Evolutionary conservation across 2,888 invertebrate species (phyloP).

Genomic region (Rhogogaster chlorosoma): DNA sequence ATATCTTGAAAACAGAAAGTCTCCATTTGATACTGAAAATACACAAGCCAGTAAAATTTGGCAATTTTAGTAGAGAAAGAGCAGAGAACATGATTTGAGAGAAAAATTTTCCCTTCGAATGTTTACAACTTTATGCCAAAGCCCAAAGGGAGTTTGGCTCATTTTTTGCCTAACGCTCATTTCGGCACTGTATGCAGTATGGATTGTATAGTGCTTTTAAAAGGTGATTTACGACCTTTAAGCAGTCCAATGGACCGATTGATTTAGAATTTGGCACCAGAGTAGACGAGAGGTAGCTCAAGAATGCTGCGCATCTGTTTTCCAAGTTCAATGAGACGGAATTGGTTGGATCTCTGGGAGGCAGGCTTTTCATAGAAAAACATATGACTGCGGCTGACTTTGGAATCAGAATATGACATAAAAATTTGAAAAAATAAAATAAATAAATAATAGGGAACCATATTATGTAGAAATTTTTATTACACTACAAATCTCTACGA

Average conservation of each 20-base stretch:
- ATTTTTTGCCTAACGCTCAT: not conserved
- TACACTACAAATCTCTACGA: no score
- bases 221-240: not conserved
- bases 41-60: no score
- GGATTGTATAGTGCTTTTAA: not conserved
- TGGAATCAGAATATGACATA: not conserved
- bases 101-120: not conserved
- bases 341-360: not conserved
- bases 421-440: not conserved
- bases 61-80: not conserved
- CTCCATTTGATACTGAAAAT: not conserved
- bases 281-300: not conserved
- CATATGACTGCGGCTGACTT: not conserved
- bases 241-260: not conserved
- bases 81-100: no score
- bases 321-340: not conserved
- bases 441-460: not conserved
- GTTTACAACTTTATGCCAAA: not conserved
- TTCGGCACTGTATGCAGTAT: not conserved
- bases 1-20: not conserved
- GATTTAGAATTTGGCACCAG: not conserved
- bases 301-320: not conserved
- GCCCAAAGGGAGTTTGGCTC: not conserved
- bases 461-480: no score
- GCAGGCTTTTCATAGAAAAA: not conserved